These are phyloP conservation scores for Drosophila paracracens DNA, from an alignment of 2,888 invertebrate genomes.

Conservation along the genomic window DNA sequence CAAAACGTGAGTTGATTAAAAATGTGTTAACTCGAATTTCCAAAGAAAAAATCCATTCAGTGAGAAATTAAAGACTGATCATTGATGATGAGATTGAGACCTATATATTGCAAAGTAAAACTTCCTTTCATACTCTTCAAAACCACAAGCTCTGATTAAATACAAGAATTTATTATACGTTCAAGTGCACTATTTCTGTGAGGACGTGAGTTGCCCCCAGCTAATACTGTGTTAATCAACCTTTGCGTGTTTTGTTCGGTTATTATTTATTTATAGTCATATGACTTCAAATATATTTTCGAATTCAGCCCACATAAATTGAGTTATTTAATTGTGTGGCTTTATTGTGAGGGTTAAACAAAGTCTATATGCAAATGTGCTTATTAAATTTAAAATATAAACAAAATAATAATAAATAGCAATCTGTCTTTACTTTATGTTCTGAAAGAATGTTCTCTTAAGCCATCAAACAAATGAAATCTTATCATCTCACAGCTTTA, in stretches of 20 bases:
- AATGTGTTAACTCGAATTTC: not conserved
- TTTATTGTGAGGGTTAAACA: not conserved
- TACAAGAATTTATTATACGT: not conserved
- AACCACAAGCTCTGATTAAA: not conserved
- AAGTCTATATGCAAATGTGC: not conserved
- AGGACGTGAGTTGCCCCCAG: not conserved
- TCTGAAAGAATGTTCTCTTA: not conserved
- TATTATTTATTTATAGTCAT: not conserved
- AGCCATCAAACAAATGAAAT: not conserved
- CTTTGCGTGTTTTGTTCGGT: not conserved
- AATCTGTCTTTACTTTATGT: not conserved
- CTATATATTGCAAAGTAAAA: not conserved
- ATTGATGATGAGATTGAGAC: not conserved
- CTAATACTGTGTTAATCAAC: not conserved
- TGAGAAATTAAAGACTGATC: not conserved
- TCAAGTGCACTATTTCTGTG: not conserved
- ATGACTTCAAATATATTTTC: not conserved
- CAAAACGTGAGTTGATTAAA: slow-evolving; percentile 67
- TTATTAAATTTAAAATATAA: not conserved
- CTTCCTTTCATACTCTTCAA: not conserved
- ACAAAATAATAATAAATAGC: not conserved
- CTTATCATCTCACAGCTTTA: not conserved
- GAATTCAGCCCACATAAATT: not conserved
- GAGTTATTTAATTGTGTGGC: not conserved
- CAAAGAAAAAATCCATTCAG: not conserved